Percentiles rank a stretch among this genome's conserved stretches.
These are phyloP conservation scores for Pelusios castaneus DNA, from an alignment of 2,113 vertebrate genomes.

Conservation along the genomic window DNA sequence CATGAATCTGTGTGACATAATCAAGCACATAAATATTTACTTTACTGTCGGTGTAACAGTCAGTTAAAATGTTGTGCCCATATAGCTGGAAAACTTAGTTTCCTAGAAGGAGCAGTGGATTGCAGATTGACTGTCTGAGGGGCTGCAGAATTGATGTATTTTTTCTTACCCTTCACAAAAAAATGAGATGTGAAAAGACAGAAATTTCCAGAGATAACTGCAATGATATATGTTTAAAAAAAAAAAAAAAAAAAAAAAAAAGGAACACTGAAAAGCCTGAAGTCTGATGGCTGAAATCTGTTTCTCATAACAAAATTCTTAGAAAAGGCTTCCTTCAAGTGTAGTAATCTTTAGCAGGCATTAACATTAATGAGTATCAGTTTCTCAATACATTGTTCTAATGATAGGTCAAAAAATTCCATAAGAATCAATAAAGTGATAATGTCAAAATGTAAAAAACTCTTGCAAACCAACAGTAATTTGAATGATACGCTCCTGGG, in stretches of 20 bases:
- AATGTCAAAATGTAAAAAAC: background rate
- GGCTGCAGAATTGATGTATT: background rate
- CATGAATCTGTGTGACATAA: background rate
- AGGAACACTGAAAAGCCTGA: background rate
- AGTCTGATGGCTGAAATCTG: background rate
- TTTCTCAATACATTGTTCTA: background rate
- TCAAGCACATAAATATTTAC: background rate
- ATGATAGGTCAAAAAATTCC: background rate
- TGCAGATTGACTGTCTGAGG: background rate
- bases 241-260: too few relatives aligned
- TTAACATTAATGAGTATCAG: slow-evolving; percentile 22
- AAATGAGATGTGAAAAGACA: background rate
- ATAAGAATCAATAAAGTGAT: background rate
- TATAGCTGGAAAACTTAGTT: background rate
- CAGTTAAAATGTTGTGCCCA: background rate
- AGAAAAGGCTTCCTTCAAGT: background rate
- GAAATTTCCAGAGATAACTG: background rate
- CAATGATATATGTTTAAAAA: background rate
- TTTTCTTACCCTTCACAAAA: background rate
- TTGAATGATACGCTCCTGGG: background rate
- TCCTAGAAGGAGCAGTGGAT: background rate
- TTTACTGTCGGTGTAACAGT: background rate
- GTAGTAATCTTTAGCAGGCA: background rate
- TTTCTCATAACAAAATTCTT: background rate
- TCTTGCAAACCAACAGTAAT: accelerated